Base-by-base conservation (phyloP, 2,113 vertebrate species). In the Elgaria multicarinata region DNA sequence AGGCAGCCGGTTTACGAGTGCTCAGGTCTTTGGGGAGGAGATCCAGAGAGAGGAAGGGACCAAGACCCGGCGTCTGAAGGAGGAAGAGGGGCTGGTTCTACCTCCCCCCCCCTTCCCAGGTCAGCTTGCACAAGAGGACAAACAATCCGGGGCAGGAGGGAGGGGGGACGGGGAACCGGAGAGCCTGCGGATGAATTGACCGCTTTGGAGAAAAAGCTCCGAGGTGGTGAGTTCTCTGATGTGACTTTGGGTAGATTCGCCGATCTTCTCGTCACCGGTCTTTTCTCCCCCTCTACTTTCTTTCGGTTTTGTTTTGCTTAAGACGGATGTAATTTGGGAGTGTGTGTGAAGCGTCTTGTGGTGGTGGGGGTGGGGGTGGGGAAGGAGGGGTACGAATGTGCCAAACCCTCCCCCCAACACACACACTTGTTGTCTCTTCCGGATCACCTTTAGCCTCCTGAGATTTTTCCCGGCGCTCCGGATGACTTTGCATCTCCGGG, bases 401-500 rank as follows among this genome's bases (percentile, higher is more conserved):
- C 1, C 36, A 9, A 26, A 33, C 55, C 28, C 24, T 3, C 72
- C 18, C 39, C 39, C 18, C 55, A 5, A 14, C 53, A 55, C 53
- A 55, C 55, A 3, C 58, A 20, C 16, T 62, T 62, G 58, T 62
- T 62, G 16, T 62, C 58, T 62, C 20, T 22, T 20, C 58, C 5
- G 58, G 58, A 55, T n/a, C 80, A 26, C n/a, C n/a, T 44, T 20
- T 24, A 18, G 28, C 33, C 77, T 80, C 58, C 62, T 9, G 44
- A 53, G 66, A 50, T 71, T 39, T n/a, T 28, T 31, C 12, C 13
- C 9, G 75, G 24, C 13, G 64, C 62, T 31, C 18, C 6, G 77
- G 33, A 85, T 90, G 88, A 90, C 88, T 90, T 89, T 58, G 88
- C 88, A 90, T 39, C 74, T 67, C 85, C 50, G 58, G 33, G 58